Base-by-base conservation (phyloP, 2,113 vertebrate genomes). In the Anseranas semipalmata region DNA sequence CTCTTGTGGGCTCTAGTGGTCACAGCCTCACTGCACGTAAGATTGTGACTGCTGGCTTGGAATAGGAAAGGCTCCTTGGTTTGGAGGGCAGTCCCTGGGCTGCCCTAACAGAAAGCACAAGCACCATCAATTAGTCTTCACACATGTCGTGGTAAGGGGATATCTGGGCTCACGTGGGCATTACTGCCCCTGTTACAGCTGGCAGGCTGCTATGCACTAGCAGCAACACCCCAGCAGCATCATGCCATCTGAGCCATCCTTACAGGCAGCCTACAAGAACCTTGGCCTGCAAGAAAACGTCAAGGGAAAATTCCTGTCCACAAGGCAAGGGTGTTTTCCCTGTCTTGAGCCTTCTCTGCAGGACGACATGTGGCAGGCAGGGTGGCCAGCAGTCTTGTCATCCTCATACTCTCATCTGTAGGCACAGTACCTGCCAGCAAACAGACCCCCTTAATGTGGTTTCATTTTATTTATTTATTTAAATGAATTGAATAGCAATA, bases 1-100 rank as follows among this genome's bases (percentile, higher is more conserved):
- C 19, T 45, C 41, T 46, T 1, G 0, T 80, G 75, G 46, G 15
- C 67, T 81, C 62, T 56, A 30, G 14, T 1, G 2, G 6, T 33
- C 9, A 6, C 17, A 70, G 3, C 21, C 63, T 63, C 43, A 8
- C 35, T 58, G 22, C 50, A 15, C 43, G 30, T 0, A 1, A 71
- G 58, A 41, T 33, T 1, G 1, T 41, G 43, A 53, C 0, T 0
- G 28, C 7, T 1, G 1, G 22, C 27, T 35, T 72, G 45, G 24
- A 37, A 25, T 2, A 81, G 30, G 48, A 71, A 81, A 81, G 20
- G 21, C 15, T 82, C 30, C 39, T 77, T 0, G 0, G 12, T 37
- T 5, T 33, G 56, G 62, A 70, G 37, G 13, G 24, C 41, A 6
- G 2, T 37, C 15, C 24, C 53, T 0, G 3, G 24, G 10, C 37